Percentiles rank a stretch among this genome's conserved stretches.
Conservation (phyloP, 2,797 vertebrate genomes). For the Adrianichthys oophorus region DNA sequence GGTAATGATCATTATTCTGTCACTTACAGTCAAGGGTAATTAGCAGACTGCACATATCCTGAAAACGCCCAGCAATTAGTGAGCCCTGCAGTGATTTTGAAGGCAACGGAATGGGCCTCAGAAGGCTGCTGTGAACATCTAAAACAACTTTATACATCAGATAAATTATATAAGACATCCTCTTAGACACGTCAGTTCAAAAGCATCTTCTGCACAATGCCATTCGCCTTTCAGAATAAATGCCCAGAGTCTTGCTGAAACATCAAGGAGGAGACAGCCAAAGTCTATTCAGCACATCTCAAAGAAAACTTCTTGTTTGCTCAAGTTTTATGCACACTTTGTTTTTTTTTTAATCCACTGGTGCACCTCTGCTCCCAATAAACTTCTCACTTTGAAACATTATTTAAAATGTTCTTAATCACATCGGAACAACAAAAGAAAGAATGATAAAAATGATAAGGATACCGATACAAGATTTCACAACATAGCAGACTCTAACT, state of each 20-base stretch:
- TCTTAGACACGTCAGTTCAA: constrained; percentile 38
- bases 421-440: constrained; percentile 23
- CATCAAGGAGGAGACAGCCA: constrained; percentile 33
- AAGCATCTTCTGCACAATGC: constrained; percentile 23
- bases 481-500: no score
- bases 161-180: constrained; percentile 29
- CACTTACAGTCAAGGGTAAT: constrained; percentile 21
- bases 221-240: constrained; percentile 23
- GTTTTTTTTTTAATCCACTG: constrained; percentile 26
- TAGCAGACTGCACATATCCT: constrained; percentile 26
- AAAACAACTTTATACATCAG: constrained; percentile 24
- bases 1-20: constrained; percentile 33
- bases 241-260: constrained; percentile 39
- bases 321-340: constrained; percentile 19
- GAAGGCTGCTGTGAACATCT: constrained; percentile 25
- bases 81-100: constrained; percentile 15
- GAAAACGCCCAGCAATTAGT: constrained; percentile 36
- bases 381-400: constrained; percentile 50
- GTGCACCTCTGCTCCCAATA: constrained; percentile 23
- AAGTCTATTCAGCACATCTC: constrained; percentile 18
- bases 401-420: constrained; percentile 50
- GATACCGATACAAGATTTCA: no score
- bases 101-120: constrained; percentile 14
- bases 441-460: no score
- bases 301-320: constrained; percentile 12